Base-by-base conservation (phyloP, 2,113 vertebrate species). In the Megaceryle torquata region DNA sequence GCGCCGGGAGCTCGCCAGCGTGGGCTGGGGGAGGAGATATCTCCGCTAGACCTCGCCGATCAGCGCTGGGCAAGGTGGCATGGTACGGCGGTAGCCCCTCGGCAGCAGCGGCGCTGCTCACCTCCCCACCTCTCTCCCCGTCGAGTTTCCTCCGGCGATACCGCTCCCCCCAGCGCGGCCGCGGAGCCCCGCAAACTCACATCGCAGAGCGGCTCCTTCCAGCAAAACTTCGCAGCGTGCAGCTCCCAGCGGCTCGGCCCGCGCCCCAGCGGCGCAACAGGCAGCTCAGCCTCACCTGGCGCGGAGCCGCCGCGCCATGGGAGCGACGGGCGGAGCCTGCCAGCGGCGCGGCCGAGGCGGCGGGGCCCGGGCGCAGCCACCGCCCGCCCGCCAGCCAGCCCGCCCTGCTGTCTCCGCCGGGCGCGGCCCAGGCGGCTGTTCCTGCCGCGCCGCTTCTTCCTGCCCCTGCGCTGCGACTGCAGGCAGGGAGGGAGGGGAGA, bases 401-500 rank as follows among this genome's bases (percentile, higher is more conserved):
- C 48, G 48, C 48, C 44, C 86, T 63, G 50, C 82, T 77, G 69
- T 53, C 85, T 61, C 78, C 54, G 53, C 83, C 53, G 86, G 71
- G 57, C 37, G 76, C 37, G 37, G 54, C 43, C n/a, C 60, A 37
- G 46, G 87, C 78, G 50, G 51, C 69, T 91, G 25, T 53, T 83
- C 71, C 63, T 63, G 80, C 88, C 41, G 78, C 77, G 86, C 89
- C 69, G 82, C 80, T 80, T 22, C 86, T 63, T 63, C 82, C 89
- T 18, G 89, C 56, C 77, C 82, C 82, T 84, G 69, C 79, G 87
- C 89, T 88, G 90, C 95, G 80, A 90, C 70, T 94, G 95, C 84
- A 2, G 75, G 83, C 64, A 51, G 50, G 50, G 24, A 26, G 13
- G 83, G 24, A 20, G 43, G 43, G 74, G 60, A 20, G 84, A 20